These are phyloP conservation scores for Styela clava DNA, from an alignment of 23 tunicate species.

Conservation along the genomic window DNA sequence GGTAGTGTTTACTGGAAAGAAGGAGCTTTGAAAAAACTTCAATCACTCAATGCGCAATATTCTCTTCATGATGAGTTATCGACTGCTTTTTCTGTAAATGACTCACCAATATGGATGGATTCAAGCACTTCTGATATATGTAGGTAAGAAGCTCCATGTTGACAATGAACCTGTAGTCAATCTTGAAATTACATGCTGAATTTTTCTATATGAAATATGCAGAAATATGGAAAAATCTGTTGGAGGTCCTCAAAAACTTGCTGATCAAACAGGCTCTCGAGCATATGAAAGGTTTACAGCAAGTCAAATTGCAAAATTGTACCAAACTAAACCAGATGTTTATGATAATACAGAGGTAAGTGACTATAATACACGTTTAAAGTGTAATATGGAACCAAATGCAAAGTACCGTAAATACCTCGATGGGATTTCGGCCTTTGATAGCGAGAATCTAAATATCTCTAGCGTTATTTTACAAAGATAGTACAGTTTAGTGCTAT, in stretches of 20 bases:
- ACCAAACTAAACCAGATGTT: constrained; percentile 29
- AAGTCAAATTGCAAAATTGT: constrained; percentile 78
- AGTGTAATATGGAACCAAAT: too few species aligned
- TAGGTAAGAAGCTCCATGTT: constrained; percentile 36
- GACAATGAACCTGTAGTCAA: not conserved
- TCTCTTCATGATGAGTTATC: constrained; percentile 51
- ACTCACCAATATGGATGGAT: constrained; percentile 99
- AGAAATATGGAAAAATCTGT: constrained; percentile 54
- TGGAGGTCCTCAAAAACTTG: constrained; percentile 66
- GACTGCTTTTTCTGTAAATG: constrained; percentile 52
- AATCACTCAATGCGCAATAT: constrained; percentile 33
- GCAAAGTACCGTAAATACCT: too few species aligned
- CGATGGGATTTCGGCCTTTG: too few species aligned
- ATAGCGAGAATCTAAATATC: too few species aligned
- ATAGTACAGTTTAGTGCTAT: too few species aligned
- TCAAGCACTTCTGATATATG: constrained; percentile 79
- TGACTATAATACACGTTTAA: too few species aligned
- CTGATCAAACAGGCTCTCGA: constrained; percentile 72
- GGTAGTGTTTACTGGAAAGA: constrained; percentile 94
- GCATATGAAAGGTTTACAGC: constrained; percentile 94
- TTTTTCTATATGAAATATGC: too few species aligned
- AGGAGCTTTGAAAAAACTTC: constrained; percentile 37
- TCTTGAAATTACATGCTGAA: too few species aligned
- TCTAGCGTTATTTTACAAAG: too few species aligned
- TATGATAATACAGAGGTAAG: constrained; percentile 78